Evolutionary conservation across 2,888 invertebrate species (phyloP), one percentile per base, ranked within the genome.

Genomic region (Esperia sulphurella): DNA sequence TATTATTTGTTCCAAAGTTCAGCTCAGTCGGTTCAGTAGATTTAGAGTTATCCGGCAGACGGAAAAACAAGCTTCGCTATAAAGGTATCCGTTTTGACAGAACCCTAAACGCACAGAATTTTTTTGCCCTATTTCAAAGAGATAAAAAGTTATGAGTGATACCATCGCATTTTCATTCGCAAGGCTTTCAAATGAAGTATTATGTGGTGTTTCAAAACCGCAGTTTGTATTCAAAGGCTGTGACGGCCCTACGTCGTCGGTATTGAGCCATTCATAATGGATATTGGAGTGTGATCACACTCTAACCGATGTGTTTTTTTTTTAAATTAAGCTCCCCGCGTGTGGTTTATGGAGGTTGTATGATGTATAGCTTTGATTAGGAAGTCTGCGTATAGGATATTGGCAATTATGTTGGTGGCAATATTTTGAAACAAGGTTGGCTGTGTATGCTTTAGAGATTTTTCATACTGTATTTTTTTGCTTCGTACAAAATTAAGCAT

Each of bases 181-280:
- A 69, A 70, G 64, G 73, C 70, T 74, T 74, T 74, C 60, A 74
- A 75, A 77, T 79, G 75, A 81, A 78, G 74, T 73, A 42, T 43
- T 47, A 42, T 10, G 29, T 46, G 48, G 41, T 42, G 53, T 59
- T 67, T 71, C 71, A 74, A 70, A 62, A 60, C 61, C 67, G 73
- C 76, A 71, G 77, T 84, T 85, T 79, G 74, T 81, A 84, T 85
- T 81, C 82, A 79, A 65, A 56, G 52, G 57, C 62, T 61, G 65
- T 51, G 50, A 53, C 58, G 62, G 61, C 68, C 68, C 71, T 71
- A 69, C 71, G 65, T 68, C 71, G 71, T 71, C 65, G 67, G 60
- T 71, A 79, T 82, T 75, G 79, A 79, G 71, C 51, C 48, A 50
- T 54, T 31, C 48, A 54, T 71, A 68, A 71, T 73, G 70, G 65